A percentile compares a stretch with the other conserved stretches of the same genome.
These are phyloP conservation scores for Dreissena rostriformis DNA, from an alignment of 1,140 invertebrate species.

Conservation along the genomic window DNA sequence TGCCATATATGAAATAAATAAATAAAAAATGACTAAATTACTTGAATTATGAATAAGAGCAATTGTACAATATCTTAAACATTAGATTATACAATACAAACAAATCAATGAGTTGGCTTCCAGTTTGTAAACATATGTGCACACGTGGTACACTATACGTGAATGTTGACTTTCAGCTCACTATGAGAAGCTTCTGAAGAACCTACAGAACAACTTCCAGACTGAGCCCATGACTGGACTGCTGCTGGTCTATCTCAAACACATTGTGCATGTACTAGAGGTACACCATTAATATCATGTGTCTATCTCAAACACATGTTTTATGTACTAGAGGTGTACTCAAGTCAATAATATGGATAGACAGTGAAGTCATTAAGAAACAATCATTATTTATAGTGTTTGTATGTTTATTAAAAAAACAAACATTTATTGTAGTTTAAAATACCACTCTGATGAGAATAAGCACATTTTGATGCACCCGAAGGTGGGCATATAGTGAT, in stretches of 20 bases:
- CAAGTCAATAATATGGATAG: not conserved
- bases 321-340: not conserved
- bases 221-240: constrained; percentile 74
- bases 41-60: no score
- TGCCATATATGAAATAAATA: no score
- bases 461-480: no score
- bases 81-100: not conserved
- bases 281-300: constrained; percentile 39
- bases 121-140: not conserved
- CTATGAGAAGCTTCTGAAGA: constrained; percentile 73
- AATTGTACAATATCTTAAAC: not conserved
- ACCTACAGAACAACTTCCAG: constrained; percentile 69
- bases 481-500: no score
- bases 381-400: no score
- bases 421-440: no score
- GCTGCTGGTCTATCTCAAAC: constrained; percentile 75
- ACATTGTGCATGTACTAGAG: constrained; percentile 76
- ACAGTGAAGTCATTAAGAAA: no score
- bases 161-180: constrained; percentile 66
- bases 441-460: no score
- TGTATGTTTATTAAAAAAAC: no score
- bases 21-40: no score
- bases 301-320: no score
- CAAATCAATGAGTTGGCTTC: not conserved
- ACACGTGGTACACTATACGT: not conserved